Conservation (phyloP, 2,113 vertebrate genomes). For the Motacilla tschutschensis region DNA sequence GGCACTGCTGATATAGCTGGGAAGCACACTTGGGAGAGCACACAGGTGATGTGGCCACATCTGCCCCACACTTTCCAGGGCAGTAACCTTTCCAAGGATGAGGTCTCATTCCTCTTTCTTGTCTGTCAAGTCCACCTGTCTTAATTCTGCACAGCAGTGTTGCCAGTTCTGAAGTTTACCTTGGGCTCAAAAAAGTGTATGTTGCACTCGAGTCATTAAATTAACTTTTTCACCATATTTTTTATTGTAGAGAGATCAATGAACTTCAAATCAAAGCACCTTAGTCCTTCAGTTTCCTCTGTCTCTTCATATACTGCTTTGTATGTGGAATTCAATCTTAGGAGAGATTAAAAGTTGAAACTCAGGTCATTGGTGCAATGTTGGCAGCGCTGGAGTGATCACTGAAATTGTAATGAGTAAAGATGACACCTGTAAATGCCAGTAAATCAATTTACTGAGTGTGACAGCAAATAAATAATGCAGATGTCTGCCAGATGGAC, state of each 20-base stretch:
- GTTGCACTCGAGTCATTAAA: not conserved
- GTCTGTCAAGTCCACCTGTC: not conserved
- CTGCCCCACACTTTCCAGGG: not conserved
- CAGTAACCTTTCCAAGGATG: not conserved
- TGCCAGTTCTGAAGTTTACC: not conserved
- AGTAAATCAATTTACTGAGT: conserved; percentile 12
- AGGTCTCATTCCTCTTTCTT: not conserved
- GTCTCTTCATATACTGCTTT: not conserved
- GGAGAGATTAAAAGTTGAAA: not conserved
- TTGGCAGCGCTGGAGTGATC: not conserved
- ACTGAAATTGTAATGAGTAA: conserved; percentile 5
- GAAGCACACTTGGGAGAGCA: not conserved
- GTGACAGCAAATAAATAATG: conserved; percentile 28
- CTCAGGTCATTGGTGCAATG: not conserved
- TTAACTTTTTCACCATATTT: not conserved
- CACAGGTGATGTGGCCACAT: not conserved
- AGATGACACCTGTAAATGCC: conserved; percentile 17
- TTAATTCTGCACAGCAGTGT: not conserved
- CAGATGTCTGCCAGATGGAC: not conserved
- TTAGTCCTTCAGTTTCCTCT: not conserved
- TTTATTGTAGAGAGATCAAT: not conserved
- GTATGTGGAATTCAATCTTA: not conserved
- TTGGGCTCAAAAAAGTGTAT: not conserved
- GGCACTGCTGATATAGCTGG: not conserved
- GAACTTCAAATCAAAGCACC: not conserved